These are phyloP conservation scores for Cotesia vestalis DNA, from an alignment of 1,140 invertebrate genomes.

Conservation along the genomic window DNA sequence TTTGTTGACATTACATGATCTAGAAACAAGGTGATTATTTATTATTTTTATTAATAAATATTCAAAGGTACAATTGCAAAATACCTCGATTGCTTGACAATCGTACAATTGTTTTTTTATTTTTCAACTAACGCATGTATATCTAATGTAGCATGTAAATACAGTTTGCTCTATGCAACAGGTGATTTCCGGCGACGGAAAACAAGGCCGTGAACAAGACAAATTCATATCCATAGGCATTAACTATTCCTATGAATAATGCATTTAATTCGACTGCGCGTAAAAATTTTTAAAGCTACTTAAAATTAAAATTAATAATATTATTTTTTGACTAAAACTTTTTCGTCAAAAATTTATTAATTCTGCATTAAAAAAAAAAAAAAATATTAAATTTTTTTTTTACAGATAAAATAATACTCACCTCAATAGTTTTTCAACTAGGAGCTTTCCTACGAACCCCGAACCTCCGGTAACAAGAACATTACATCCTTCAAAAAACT, in stretches of 20 bases:
- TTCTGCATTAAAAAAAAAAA: no score
- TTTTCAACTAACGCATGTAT: background rate
- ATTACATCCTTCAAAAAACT: constrained; percentile 51
- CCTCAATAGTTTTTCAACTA: constrained; percentile 74
- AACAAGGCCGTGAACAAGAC: background rate
- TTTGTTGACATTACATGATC: constrained; percentile 73
- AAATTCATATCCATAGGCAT: constrained; percentile 30
- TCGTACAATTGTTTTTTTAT: constrained; percentile 6
- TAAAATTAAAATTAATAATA: background rate
- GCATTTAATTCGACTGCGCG: constrained; percentile 19
- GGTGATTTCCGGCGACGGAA: constrained; percentile 36
- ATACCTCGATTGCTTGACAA: background rate
- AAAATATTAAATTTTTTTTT: no score
- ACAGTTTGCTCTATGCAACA: constrained; percentile 16
- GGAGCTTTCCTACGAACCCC: constrained; percentile 76
- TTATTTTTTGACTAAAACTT: no score
- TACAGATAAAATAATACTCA: constrained; percentile 36
- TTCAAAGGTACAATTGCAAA: background rate
- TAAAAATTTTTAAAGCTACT: background rate
- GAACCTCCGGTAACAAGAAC: constrained; percentile 69
- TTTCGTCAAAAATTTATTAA: no score
- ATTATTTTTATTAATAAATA: background rate
- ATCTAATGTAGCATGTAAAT: constrained; percentile 5
- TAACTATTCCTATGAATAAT: constrained; percentile 23
- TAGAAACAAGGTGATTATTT: constrained; percentile 47